A percentile compares a stretch with the other conserved stretches of the same genome.
phyloP scores from a whole-genome alignment of 2,113 vertebrate genomes.

The Erythrocebus patas region DNA sequence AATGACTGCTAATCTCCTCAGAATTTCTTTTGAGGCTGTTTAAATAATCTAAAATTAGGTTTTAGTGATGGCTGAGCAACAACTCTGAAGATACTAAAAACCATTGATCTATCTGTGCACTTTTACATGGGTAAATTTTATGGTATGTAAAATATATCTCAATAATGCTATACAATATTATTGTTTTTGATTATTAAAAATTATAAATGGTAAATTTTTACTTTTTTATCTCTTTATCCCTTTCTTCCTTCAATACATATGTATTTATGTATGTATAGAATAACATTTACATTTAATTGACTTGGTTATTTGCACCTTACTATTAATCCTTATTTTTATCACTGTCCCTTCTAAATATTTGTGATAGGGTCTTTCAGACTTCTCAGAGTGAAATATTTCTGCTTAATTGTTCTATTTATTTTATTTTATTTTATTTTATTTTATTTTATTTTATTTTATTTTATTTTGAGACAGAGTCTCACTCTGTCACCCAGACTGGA shows the following conservation, averaged over 20 bases:
- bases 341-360: neutral
- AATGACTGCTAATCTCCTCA: neutral
- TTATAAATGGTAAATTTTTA: neutral
- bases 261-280: neutral
- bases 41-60: neutral
- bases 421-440: too few species aligned
- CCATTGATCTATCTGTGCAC: accelerated
- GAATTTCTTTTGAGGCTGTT: neutral
- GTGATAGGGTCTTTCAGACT: neutral
- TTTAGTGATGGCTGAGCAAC: neutral
- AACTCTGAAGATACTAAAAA: neutral
- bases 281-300: neutral
- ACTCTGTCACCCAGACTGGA: too few species aligned
- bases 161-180: neutral
- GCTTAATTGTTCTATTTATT: neutral
- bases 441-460: too few species aligned
- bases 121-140: neutral
- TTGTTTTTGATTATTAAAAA: neutral
- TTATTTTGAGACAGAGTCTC: too few species aligned
- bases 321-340: neutral
- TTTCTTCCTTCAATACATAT: neutral
- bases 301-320: neutral
- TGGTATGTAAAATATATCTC: neutral
- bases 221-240: neutral
- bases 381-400: neutral